Base-by-base conservation (phyloP, 2,888 invertebrate species). In the Ctena decussata region DNA sequence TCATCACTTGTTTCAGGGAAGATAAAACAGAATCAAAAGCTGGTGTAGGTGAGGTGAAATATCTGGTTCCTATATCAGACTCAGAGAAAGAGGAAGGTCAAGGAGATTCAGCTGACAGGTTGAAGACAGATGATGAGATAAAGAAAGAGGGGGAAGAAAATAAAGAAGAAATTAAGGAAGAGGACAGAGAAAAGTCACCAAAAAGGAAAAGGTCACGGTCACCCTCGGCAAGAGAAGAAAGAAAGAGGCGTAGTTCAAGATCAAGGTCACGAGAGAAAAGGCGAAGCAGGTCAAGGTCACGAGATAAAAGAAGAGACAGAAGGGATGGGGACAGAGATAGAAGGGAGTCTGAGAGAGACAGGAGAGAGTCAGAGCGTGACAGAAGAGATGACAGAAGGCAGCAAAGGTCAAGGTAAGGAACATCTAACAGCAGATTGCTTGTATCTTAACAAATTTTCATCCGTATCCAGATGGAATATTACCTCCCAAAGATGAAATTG, bases 231-330 rank as follows among this genome's bases (percentile, higher is more conserved):
- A 76, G 72, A 18, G 44, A 70, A 1, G 78, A 82, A n/a, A 53
- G 71, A 49, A 89, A 77, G 76, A 79, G 73, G 65, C 73, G 72
- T n/a, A 75, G 41, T 27, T 57, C 57, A 2, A 27, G 27, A 72
- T 65, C 65, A 77, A 75, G 73, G 46, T 75, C 85, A 70, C 78
- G 87, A 80, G 80, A 88, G 74, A 39, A 82, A 70, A 35, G 77
- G 27, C 60, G 77, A 18, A 85, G 76, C 30, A 76, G 79, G 71
- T 86, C 85, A 37, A 69, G 83, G 24, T 90, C 90, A 44, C 87
- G 87, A 15, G 80, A 72, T 21, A 84, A 86, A 77, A 84, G 80
- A 35, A 85, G 87, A 78, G 85, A 76, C 71, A 65, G 85, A 74
- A 73, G 60, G 30, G 80, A 87, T 53, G 69, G 78, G 37, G 86